Base-by-base conservation (phyloP, 2,113 vertebrate species). In the Alaudala cheleensis region DNA sequence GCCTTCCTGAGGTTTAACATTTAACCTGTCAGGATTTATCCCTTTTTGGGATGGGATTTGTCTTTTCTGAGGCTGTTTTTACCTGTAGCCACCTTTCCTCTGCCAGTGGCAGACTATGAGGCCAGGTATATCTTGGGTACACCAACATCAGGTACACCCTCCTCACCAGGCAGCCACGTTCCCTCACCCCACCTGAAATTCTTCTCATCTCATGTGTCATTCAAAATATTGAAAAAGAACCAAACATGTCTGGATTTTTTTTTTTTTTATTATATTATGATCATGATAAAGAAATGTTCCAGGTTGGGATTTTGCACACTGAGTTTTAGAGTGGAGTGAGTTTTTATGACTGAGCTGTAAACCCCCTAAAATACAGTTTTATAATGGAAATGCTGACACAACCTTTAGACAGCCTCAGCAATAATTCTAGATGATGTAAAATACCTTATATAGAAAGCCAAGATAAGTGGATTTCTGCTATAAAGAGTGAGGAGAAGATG, bases 311-410 rank as follows among this genome's bases (percentile, higher is more conserved):
- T 93, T 94, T 6, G 4, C 67, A 89, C 81, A 93, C 77, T 11
- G 70, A 90, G 56, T 97, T 97, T 96, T 84, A 86, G 72, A 54
- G 45, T 20, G 53, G 73, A 93, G 74, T 84, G 88, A 95, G 65
- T 90, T 97, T 98, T 97, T 96, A 97, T 91, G 87, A 37, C 62
- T 76, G 85, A 86, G 81, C 95, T 96, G 96, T 97, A 97, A 97
- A 92, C 54, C 50, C 69, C 50, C 66, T 92, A 93, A 98, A 97
- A 95, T 93, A 97, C 56, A 76, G 65, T 73, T 92, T 97, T 96
- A 94, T 97, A 96, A 97, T 94, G 70, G 94, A 97, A 98, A 95
- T 95, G 95, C 94, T 97, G 95, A 97, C 92, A 97, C 97, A 97
- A 97, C 94, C 90, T 97, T 97, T 97, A 93, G 39, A 80, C 89